Conservation (phyloP, 1,140 invertebrate genomes). For the Forficula auricularia region DNA sequence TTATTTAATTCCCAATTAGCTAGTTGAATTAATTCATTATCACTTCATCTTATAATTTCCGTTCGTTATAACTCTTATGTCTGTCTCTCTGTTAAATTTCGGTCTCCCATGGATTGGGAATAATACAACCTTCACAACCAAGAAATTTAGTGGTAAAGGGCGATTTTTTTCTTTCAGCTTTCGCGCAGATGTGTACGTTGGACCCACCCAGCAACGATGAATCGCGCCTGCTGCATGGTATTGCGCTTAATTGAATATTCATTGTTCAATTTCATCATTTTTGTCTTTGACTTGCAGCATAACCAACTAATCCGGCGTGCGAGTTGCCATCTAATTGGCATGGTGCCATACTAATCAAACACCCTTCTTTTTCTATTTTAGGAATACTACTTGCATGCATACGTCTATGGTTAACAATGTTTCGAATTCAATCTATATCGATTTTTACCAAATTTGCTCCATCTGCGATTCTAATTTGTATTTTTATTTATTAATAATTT, state of each 20-base stretch:
- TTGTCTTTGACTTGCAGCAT: background rate
- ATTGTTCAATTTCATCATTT: background rate
- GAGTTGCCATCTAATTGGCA: background rate
- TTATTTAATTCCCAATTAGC: too few relatives aligned
- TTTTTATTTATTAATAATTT: too few relatives aligned
- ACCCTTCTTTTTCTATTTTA: background rate
- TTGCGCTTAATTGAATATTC: conserved; percentile 2
- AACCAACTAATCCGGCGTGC: background rate
- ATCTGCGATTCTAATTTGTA: too few relatives aligned
- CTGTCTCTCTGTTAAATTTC: background rate
- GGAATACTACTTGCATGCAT: too few relatives aligned
- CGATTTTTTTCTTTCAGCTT: conserved; percentile 17
- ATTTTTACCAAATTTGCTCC: too few relatives aligned
- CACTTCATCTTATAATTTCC: too few relatives aligned
- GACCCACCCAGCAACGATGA: conserved; percentile 14
- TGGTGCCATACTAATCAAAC: background rate
- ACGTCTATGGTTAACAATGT: too few relatives aligned
- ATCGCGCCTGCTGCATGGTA: conserved; percentile 12
- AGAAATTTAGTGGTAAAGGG: conserved; percentile 9
- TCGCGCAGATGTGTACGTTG: conserved; percentile 20
- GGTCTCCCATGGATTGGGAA: background rate
- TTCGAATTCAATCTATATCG: too few relatives aligned
- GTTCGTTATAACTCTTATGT: background rate
- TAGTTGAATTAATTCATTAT: too few relatives aligned
- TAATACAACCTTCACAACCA: background rate